Evolutionary conservation across 2,797 vertebrate species (phyloP).

Genomic region (Harpagifer antarcticus): DNA sequence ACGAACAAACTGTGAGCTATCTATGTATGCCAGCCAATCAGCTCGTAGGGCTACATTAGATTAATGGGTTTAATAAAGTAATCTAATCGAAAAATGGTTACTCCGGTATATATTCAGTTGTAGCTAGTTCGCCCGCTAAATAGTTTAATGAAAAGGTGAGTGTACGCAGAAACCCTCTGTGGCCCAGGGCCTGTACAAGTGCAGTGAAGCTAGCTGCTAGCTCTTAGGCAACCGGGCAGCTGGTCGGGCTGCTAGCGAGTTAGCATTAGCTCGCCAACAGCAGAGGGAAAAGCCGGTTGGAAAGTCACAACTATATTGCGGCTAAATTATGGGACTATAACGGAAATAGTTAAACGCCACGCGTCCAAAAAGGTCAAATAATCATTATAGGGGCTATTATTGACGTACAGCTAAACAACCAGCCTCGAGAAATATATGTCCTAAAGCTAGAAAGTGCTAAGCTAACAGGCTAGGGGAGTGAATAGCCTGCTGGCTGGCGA

Average conservation of each 20-base stretch:
- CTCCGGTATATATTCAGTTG: background rate
- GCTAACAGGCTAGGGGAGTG: constrained; percentile 77
- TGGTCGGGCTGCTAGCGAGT: constrained; percentile 48
- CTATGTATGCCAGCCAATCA: constrained; percentile 35
- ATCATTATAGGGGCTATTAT: fast-evolving
- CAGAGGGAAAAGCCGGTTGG: constrained; percentile 79
- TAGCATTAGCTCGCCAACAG: constrained; percentile 75
- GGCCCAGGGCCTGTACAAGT: constrained; percentile 69
- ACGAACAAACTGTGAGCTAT: constrained; percentile 60
- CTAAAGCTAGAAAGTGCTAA: constrained; percentile 76
- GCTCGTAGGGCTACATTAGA: constrained; percentile 11
- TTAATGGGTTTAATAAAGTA: background rate
- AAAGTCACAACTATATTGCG: constrained; percentile 71
- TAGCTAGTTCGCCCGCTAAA: constrained; percentile 18
- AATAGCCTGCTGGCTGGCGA: constrained; percentile 78
- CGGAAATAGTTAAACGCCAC: background rate
- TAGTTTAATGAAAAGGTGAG: constrained; percentile 45
- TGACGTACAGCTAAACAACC: background rate
- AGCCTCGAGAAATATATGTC: constrained; percentile 59
- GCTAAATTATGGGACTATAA: background rate
- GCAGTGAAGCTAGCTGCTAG: constrained; percentile 60
- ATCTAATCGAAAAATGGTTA: background rate
- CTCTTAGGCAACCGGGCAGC: constrained; percentile 44
- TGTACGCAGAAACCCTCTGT: constrained; percentile 48
- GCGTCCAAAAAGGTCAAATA: background rate